Conservation (phyloP, 1,140 invertebrate genomes). For the Heliconius nattereri region DNA sequence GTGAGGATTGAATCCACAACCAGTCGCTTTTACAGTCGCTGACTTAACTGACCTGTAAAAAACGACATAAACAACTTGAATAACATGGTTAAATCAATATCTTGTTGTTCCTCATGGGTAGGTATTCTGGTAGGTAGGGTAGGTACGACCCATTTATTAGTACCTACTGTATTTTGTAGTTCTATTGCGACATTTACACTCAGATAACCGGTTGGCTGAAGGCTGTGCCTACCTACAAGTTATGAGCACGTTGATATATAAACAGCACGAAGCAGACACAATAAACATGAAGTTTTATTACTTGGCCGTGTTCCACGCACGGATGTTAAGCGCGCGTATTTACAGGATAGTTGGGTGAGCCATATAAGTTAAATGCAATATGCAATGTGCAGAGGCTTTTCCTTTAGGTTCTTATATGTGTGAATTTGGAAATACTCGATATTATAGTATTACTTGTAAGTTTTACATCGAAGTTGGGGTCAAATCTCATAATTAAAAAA, state of each 20-base stretch:
- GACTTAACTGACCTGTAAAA: too few relatives aligned
- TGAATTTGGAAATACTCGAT: too few relatives aligned
- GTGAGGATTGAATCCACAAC: too few relatives aligned
- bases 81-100: conserved; percentile 51
- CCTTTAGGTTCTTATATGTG: not conserved
- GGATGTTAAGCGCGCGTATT: conserved; percentile 72
- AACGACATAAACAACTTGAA: too few relatives aligned
- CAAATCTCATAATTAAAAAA: too few relatives aligned
- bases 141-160: conserved; percentile 43
- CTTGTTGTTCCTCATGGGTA: conserved; percentile 27
- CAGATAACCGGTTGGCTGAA: conserved; percentile 43
- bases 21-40: too few relatives aligned
- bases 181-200: conserved; percentile 45
- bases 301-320: conserved; percentile 76
- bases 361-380: conserved; percentile 27
- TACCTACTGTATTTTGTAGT: conserved; percentile 36
- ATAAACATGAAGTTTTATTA: conserved; percentile 79
- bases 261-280: conserved; percentile 66
- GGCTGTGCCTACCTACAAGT: conserved; percentile 46
- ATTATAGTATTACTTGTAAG: too few relatives aligned
- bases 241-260: conserved; percentile 57
- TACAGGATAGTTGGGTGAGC: conserved; percentile 63
- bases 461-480: too few relatives aligned
- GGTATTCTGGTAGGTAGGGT: too few relatives aligned
- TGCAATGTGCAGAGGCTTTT: conserved; percentile 16